Base-by-base conservation (phyloP, 1,140 invertebrate species). In the Brachionus rotundiformis region DNA sequence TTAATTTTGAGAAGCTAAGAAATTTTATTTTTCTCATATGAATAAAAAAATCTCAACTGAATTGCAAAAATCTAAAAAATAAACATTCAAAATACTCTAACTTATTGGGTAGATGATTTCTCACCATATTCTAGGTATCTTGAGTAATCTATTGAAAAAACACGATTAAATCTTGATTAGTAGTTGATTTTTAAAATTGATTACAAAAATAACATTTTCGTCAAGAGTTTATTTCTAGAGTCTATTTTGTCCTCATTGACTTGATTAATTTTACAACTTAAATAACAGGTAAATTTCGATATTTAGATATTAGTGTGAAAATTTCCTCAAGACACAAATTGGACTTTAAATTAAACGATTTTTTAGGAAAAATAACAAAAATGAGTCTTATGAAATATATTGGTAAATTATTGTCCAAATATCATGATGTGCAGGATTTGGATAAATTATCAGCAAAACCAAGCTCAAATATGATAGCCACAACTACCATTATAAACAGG, bases 281-380 rank as follows among this genome's bases (percentile, higher is more conserved):
- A 68, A 68, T 68, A 68, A 68, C 63, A 68, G 63, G 63, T 68
- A 68, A 68, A 68, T 68, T 68, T 68, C n/a, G 16, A 68, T 8
- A 16, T 68, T 68, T 68, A 29, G 29, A 63, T 13, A 33, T 63
- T 16, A 63, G 61, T 63, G 61, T n/a, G 61, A 63, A n/a, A 23
- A 63, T 63, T 63, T 63, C 61, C 61, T 63, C 25, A 33, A 33
- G 61, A 29, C 29, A 63, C 29, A 63, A 63, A 63, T 63, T 29
- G 11, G 29, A 6, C 61, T 63, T 63, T 63, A 63, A 29, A 63
- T 29, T 16, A 0, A 63, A 63, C 29, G 23, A 29, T 63, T 63
- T 29, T 63, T 68, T 19, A 33, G 31, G n/a, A n/a, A 4, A 10
- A 68, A 68, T 33, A 6, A 68, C 4, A 13, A 68, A 13, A 68